A percentile compares a stretch with the other conserved stretches of the same genome.
These are phyloP conservation scores for Dendronephthya gigantea DNA, from an alignment of 64 coral and sea anemone species.

Conservation along the genomic window DNA sequence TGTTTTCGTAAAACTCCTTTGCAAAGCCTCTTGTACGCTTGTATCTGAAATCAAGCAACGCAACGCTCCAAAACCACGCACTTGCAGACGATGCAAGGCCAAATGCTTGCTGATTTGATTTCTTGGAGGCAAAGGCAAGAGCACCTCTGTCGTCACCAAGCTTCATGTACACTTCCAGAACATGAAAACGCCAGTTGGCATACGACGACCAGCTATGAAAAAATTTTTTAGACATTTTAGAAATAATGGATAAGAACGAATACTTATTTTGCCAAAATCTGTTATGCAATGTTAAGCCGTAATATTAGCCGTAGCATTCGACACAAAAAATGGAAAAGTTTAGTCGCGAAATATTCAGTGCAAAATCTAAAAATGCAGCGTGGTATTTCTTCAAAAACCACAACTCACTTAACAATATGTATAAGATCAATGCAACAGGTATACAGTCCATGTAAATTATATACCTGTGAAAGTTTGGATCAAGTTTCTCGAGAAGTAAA, in stretches of 20 bases:
- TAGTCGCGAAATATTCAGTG: too few species aligned
- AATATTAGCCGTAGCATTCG: too few species aligned
- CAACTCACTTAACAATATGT: too few species aligned
- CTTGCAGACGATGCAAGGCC: slow-evolving; percentile 39
- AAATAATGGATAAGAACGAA: too few species aligned
- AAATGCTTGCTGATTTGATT: slow-evolving; percentile 61
- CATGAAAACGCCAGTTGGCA: slow-evolving; percentile 89
- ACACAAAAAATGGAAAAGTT: too few species aligned
- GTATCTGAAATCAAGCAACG: slow-evolving; percentile 59
- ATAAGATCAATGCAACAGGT: neutral
- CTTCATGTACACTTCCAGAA: slow-evolving; percentile 77
- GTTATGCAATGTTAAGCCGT: too few species aligned
- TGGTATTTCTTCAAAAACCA: too few species aligned
- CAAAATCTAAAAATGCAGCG: too few species aligned
- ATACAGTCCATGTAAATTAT: neutral
- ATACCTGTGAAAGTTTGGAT: slow-evolving; percentile 52
- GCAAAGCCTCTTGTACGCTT: slow-evolving; percentile 55
- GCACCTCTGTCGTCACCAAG: slow-evolving; percentile 67
- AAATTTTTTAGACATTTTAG: neutral
- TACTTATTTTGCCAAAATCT: too few species aligned
- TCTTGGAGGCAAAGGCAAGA: slow-evolving; percentile 50
- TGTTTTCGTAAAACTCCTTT: slow-evolving; percentile 38
- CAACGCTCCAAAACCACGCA: slow-evolving; percentile 65
- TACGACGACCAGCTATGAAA: slow-evolving; percentile 69
- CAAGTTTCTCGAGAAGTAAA: slow-evolving; percentile 54